Evolutionary conservation across 2,113 vertebrate species (phyloP).

Genomic region (Channa maculata): DNA sequence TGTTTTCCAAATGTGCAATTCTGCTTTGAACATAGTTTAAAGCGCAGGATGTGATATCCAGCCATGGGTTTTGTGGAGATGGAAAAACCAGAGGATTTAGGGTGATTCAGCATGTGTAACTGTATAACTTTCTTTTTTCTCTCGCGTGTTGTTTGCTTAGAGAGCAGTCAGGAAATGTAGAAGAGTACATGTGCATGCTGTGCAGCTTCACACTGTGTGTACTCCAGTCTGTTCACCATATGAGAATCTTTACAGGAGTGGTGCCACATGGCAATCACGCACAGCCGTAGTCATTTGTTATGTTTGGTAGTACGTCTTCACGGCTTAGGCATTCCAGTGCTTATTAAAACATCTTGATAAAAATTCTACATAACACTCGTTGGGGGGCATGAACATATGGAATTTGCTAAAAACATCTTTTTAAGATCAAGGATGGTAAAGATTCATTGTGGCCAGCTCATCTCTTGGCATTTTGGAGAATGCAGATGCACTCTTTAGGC

Average conservation of each 20-base stretch:
- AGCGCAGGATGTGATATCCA: neutral
- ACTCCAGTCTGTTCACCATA: conserved; percentile 55
- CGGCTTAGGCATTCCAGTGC: conserved; percentile 7
- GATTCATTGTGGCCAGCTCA: conserved; percentile 11
- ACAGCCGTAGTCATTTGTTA: neutral
- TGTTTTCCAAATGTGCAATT: neutral
- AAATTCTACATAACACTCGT: neutral
- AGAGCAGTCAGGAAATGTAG: conserved; percentile 17
- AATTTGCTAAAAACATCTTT: conserved; percentile 29
- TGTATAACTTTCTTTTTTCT: conserved; percentile 28
- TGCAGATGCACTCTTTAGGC: neutral
- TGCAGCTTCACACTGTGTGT: conserved; percentile 11
- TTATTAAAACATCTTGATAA: conserved; percentile 52
- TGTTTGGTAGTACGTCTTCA: neutral
- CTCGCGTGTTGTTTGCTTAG: neutral
- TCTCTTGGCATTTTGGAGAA: conserved; percentile 21
- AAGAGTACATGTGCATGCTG: conserved; percentile 20
- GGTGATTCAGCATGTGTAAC: neutral
- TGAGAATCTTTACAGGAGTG: conserved; percentile 50
- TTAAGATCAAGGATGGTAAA: neutral
- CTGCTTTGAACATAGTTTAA: neutral
- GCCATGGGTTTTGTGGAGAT: neutral
- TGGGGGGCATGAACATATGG: neutral
- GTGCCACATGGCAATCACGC: conserved; percentile 8
- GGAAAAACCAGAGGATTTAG: neutral